Conservation (phyloP, 2,797 vertebrate species). For the Pangasius krempfi region DNA sequence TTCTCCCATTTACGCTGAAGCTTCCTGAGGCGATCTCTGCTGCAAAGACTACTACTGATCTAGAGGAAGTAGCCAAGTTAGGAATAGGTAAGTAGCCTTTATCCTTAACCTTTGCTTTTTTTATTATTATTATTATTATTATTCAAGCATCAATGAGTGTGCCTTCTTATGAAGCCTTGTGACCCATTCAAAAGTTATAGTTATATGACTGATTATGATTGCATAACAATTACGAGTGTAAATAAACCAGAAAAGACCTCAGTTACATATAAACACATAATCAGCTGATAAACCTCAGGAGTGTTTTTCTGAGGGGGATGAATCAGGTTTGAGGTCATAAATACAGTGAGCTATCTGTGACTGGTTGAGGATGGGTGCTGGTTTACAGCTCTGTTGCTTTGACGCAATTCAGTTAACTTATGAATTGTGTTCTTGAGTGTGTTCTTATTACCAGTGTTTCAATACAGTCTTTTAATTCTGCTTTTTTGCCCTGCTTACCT, state of each 20-base stretch:
- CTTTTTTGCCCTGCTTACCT: background rate
- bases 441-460: background rate
- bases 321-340: background rate
- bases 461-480: background rate
- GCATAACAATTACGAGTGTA: background rate
- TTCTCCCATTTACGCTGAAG: slow-evolving; percentile 91
- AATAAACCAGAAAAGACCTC: background rate
- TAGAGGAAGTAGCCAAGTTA: slow-evolving; percentile 90
- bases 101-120: background rate
- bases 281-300: background rate
- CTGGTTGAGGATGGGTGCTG: background rate
- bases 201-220: slow-evolving; percentile 2
- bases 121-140: background rate
- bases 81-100: slow-evolving; percentile 83
- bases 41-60: slow-evolving; percentile 89
- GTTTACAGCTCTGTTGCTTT: background rate
- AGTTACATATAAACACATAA: background rate
- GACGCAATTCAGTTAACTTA: background rate
- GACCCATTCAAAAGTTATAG: background rate
- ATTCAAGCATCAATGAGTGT: background rate
- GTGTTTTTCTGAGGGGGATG: background rate
- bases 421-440: background rate
- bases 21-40: slow-evolving; percentile 87
- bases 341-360: background rate
- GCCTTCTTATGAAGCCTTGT: background rate